Percentiles rank a stretch among this genome's conserved stretches.
These are phyloP conservation scores for Campylorhamphus procurvoides DNA, from an alignment of 2,113 vertebrate genomes.

Conservation along the genomic window DNA sequence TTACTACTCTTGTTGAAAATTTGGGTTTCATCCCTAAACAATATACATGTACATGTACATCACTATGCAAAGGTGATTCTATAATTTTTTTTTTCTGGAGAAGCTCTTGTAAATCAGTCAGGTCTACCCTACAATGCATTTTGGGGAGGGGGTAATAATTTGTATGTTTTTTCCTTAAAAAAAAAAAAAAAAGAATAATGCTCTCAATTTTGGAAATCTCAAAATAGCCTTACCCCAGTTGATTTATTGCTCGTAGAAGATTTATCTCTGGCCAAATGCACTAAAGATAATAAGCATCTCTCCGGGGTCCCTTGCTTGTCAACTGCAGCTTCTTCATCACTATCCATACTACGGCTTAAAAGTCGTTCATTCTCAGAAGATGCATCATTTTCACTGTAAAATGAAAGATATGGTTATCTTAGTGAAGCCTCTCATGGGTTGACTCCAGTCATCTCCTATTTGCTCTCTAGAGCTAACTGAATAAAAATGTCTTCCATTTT, in stretches of 20 bases:
- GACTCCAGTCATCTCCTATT: background rate
- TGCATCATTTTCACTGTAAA: conserved; percentile 91
- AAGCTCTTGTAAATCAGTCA: background rate
- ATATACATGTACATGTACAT: background rate
- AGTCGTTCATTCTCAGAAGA: conserved; percentile 98
- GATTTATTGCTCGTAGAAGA: conserved; percentile 83
- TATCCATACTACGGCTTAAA: conserved; percentile 94
- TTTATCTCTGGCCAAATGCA: conserved; percentile 88
- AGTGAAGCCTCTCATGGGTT: background rate
- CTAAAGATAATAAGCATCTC: conserved; percentile 91
- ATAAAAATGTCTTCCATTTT: background rate
- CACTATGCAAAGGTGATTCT: background rate
- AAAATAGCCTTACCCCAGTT: conserved; percentile 82
- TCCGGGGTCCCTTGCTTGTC: conserved; percentile 90
- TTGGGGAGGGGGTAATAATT: background rate
- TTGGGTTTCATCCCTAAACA: background rate
- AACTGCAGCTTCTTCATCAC: conserved; percentile 91
- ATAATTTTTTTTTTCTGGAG: background rate
- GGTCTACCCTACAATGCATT: background rate
- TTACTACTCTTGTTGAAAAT: background rate
- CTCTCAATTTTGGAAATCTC: background rate
- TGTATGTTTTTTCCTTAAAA: background rate
- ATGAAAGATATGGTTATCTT: background rate
- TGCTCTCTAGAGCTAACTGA: background rate
- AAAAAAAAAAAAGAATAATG: background rate